A percentile compares a stretch with the other conserved stretches of the same genome.
phyloP scores from a whole-genome alignment of 2,888 invertebrate species.

The Aphodius sticticus region DNA sequence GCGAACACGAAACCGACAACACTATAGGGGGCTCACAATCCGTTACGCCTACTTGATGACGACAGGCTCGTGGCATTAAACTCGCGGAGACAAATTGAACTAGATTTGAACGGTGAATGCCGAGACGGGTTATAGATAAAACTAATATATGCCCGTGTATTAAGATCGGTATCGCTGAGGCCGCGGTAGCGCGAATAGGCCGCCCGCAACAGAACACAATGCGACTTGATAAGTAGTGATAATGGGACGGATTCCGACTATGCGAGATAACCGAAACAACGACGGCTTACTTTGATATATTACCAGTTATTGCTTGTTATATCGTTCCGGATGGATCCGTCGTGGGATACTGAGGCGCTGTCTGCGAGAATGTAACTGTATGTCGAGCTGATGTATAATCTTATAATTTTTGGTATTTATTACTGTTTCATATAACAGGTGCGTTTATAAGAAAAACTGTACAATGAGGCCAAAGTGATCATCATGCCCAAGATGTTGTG shows the following conservation, averaged over 20 bases:
- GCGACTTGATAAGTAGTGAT: slow-evolving; percentile 25
- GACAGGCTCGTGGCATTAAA: not conserved
- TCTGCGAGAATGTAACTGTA: not conserved
- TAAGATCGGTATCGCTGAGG: slow-evolving; percentile 18
- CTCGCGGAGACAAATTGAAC: not conserved
- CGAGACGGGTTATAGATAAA: slow-evolving; percentile 15
- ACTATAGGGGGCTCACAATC: not conserved
- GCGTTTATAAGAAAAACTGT: no score
- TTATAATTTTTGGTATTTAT: no score
- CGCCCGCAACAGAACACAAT: slow-evolving; percentile 13
- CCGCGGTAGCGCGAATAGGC: not conserved
- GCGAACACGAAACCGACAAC: not conserved
- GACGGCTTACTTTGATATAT: slow-evolving; percentile 24
- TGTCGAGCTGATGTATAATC: not conserved
- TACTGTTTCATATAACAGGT: no score
- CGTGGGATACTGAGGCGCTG: not conserved
- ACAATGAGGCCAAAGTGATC: no score
- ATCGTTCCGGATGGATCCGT: slow-evolving; percentile 9
- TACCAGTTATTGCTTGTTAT: slow-evolving; percentile 25
- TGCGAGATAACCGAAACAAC: slow-evolving; percentile 19
- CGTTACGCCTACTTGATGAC: slow-evolving; percentile 4
- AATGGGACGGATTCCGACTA: slow-evolving; percentile 25
- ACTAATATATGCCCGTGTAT: slow-evolving; percentile 22
- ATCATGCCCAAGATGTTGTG: no score
- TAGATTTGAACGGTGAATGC: not conserved